Conservation (phyloP, 2,888 invertebrate species). For the Blera fallax region DNA sequence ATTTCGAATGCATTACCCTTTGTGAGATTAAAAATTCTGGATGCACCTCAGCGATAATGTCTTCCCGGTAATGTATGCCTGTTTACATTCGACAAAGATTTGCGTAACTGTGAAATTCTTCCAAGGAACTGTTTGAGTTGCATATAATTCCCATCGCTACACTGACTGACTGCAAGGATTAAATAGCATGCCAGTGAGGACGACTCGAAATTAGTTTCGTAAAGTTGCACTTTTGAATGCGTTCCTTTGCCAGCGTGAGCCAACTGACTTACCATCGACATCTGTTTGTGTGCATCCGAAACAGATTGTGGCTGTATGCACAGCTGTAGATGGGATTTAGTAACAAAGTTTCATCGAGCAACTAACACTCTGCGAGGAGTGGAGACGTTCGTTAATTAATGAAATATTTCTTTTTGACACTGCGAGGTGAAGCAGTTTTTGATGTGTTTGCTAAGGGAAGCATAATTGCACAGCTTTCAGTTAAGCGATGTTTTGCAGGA, state of each 20-base stretch:
- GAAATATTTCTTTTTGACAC: slow-evolving; percentile 33
- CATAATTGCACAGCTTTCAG: slow-evolving; percentile 1
- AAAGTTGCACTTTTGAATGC: slow-evolving; percentile 36
- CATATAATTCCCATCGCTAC: neutral
- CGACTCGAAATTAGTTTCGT: slow-evolving; percentile 36
- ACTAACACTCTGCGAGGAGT: neutral
- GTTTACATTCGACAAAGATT: slow-evolving; percentile 31
- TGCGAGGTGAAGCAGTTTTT: slow-evolving; percentile 16
- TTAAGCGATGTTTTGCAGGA: neutral
- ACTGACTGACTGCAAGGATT: neutral
- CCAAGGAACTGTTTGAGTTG: slow-evolving; percentile 9
- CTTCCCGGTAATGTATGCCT: slow-evolving; percentile 15
- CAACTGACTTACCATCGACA: neutral
- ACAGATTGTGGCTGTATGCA: slow-evolving; percentile 16
- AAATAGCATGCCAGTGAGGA: neutral
- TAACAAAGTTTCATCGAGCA: slow-evolving; percentile 5
- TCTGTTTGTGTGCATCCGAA: neutral
- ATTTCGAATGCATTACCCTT: neutral
- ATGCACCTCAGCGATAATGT: slow-evolving; percentile 11
- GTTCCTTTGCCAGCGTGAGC: neutral
- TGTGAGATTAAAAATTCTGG: slow-evolving; percentile 2
- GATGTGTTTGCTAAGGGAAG: slow-evolving; percentile 26
- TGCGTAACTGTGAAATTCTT: slow-evolving; percentile 17
- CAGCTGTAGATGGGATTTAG: neutral
- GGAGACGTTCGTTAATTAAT: slow-evolving; percentile 29